These are phyloP conservation scores for Oncorhynchus keta DNA, from an alignment of 2,113 vertebrate species.

Conservation along the genomic window DNA sequence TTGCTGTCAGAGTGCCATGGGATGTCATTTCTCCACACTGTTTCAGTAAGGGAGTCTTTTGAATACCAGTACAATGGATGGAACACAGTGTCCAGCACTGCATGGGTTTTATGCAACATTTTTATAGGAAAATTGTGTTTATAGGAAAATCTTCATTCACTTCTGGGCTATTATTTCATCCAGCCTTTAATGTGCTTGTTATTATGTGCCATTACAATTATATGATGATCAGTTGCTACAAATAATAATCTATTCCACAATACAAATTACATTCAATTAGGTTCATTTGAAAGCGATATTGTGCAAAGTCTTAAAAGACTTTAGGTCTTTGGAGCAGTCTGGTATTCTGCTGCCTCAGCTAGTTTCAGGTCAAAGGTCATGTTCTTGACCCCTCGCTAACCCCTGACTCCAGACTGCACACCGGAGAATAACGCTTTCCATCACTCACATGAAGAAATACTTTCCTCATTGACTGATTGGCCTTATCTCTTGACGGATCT, in stretches of 20 bases:
- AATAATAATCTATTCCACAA: not conserved
- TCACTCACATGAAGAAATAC: slow-evolving; percentile 37
- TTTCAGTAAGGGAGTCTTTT: not conserved
- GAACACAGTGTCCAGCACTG: not conserved
- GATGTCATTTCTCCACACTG: too few species aligned
- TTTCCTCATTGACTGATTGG: slow-evolving; percentile 60
- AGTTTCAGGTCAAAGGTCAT: slow-evolving; percentile 56
- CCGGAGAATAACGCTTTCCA: slow-evolving; percentile 60
- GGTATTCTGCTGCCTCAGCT: slow-evolving; percentile 7
- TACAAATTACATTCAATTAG: not conserved
- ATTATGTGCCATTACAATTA: not conserved
- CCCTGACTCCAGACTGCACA: slow-evolving; percentile 53
- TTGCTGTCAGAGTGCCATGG: too few species aligned
- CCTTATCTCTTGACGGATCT: slow-evolving; percentile 67
- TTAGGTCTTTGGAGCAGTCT: slow-evolving; percentile 13
- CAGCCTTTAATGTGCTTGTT: not conserved
- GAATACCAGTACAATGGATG: not conserved
- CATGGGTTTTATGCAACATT: not conserved
- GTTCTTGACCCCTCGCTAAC: slow-evolving; percentile 72
- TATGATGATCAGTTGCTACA: not conserved
- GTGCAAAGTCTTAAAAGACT: not conserved
- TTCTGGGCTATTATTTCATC: not conserved
- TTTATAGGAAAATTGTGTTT: not conserved
- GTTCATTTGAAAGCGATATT: not conserved
- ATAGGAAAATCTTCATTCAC: not conserved